Base-by-base conservation (phyloP, 2,797 vertebrate species). In the Dicrostonyx torquatus region DNA sequence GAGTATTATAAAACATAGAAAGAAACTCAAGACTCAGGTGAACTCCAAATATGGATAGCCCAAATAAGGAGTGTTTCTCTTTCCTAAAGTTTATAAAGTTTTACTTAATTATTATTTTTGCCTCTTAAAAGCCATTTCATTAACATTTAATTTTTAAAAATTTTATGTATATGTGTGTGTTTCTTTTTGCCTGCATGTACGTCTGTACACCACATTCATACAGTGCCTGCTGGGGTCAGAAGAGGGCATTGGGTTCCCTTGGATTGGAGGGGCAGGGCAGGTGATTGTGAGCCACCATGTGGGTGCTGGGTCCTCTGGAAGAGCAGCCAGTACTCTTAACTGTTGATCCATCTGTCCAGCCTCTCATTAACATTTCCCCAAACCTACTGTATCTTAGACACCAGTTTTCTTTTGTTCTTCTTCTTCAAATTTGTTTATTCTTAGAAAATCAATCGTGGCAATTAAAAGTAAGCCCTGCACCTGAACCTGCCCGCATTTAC, bases 61-160 rank as follows among this genome's bases (percentile, higher is more conserved):
- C 26, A 45, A 78, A 48, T 37, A 94, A 17, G 11, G 20, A 91
- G 17, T 73, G 29, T 48, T 88, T 95, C 15, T 18, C 26, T 93
- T 89, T 83, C 50, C 17, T 78, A 75, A 93, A 78, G 12, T 10
- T 78, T 75, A 80, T 34, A 60, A 66, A n/a, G 48, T 64, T 5
- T 11, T 29, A 34, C 15, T 45, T 13, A 78, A 88, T 6, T 66
- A 45, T 75, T 86, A 68, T 20, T 85, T 85, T 15, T 87, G 31
- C 2, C 29, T 83, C 40, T 88, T 40, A 78, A 96, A 95, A 91
- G 22, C 13, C 10, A 94, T 72, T 80, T 87, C 8, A 77, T 3
- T 62, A 77, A 87, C 75, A 83, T 79, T 55, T 76, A 34, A 31
- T 22, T n/a, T 83, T 31, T 4, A 68, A 68, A 15, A 26, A 17